phyloP scores from a whole-genome alignment of 2,888 invertebrate genomes.

The Chaetoderma sp. region DNA sequence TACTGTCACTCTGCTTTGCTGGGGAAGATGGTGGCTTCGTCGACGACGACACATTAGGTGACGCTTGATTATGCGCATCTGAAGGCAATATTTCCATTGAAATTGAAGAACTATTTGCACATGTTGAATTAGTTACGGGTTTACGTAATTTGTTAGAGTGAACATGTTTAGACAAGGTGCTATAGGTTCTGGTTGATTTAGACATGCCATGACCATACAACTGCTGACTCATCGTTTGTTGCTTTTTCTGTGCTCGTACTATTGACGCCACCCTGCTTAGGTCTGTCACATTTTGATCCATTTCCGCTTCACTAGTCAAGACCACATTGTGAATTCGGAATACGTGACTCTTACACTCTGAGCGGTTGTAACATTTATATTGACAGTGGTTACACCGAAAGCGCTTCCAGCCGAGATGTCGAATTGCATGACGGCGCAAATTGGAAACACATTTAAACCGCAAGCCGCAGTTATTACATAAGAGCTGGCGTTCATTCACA shows the following conservation, averaged over 20 bases:
- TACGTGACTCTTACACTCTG: slow-evolving; percentile 56
- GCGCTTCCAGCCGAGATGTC: slow-evolving; percentile 80
- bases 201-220: too few relatives aligned
- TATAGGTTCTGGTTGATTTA: too few relatives aligned
- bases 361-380: slow-evolving; percentile 66
- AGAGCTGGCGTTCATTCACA: slow-evolving; percentile 49
- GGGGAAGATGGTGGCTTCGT: background rate
- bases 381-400: slow-evolving; percentile 83
- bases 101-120: background rate
- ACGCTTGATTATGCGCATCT: slow-evolving; percentile 7
- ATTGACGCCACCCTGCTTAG: slow-evolving; percentile 49
- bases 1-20: slow-evolving; percentile 6
- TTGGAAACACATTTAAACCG: slow-evolving; percentile 74
- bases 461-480: slow-evolving; percentile 61
- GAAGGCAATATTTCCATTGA: background rate
- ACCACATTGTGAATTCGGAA: slow-evolving; percentile 45
- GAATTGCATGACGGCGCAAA: slow-evolving; percentile 81
- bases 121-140: too few relatives aligned
- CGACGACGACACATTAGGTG: background rate
- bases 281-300: slow-evolving; percentile 44
- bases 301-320: background rate
- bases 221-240: slow-evolving; percentile 34
- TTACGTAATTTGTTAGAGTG: too few relatives aligned
- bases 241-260: slow-evolving; percentile 40
- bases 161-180: background rate